Percentiles rank a stretch among this genome's conserved stretches.
Evolutionary conservation across 1,140 invertebrate species (phyloP).

Genomic region (Nebria ingens): DNA sequence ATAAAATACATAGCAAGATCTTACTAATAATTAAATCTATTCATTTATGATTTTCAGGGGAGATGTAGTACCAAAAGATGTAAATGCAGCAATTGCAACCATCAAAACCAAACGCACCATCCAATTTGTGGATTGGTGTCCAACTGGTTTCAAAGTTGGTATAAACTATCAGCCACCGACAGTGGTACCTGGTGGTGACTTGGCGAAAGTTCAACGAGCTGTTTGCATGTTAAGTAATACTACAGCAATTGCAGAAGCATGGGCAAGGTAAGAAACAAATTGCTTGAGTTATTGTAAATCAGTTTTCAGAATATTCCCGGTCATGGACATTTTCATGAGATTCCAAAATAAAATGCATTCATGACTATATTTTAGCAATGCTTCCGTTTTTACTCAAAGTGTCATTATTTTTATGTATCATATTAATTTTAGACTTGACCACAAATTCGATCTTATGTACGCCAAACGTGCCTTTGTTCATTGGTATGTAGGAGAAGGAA

Average conservation of each 20-base stretch:
- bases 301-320: neutral
- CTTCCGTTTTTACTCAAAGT: too few relatives aligned
- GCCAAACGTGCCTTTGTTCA: slow-evolving; percentile 77
- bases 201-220: slow-evolving; percentile 74
- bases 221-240: slow-evolving; percentile 83
- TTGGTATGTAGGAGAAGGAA: slow-evolving; percentile 78
- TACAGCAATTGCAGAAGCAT: slow-evolving; percentile 78
- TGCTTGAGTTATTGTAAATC: neutral
- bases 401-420: too few relatives aligned
- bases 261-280: slow-evolving; percentile 44
- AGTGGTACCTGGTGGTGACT: slow-evolving; percentile 66
- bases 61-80: slow-evolving; percentile 69
- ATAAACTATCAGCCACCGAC: slow-evolving; percentile 78
- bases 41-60: slow-evolving; percentile 37
- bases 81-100: slow-evolving; percentile 80
- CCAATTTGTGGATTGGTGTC: slow-evolving; percentile 76
- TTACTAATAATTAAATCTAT: too few relatives aligned
- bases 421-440: slow-evolving; percentile 52
- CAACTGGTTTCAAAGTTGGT: slow-evolving; percentile 65
- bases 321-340: too few relatives aligned
- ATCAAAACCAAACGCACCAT: slow-evolving; percentile 80
- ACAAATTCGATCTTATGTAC: slow-evolving; percentile 78
- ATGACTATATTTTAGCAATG: too few relatives aligned
- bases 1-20: too few relatives aligned
- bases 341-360: too few relatives aligned